Evolutionary conservation across 2,113 vertebrate species (phyloP).

Genomic region (Phalacrocorax carbo): DNA sequence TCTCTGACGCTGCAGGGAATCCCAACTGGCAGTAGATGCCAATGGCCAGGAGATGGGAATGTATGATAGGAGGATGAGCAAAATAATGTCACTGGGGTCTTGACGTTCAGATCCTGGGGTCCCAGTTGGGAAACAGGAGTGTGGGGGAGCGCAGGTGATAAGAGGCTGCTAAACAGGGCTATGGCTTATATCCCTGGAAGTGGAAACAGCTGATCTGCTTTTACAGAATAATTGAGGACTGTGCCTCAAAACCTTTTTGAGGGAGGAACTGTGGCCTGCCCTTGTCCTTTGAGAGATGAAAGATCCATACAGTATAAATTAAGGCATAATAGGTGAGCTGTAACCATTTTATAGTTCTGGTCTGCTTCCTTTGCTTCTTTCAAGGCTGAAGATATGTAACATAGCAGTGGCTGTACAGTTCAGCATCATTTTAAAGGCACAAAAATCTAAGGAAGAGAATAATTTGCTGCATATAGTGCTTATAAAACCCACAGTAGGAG

Average conservation of each 20-base stretch:
- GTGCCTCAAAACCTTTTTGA: neutral
- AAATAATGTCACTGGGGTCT: neutral
- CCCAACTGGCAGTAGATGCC: neutral
- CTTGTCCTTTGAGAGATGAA: neutral
- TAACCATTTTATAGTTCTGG: neutral
- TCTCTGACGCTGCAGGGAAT: neutral
- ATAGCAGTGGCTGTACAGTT: neutral
- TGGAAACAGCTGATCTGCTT: neutral
- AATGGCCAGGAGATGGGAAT: neutral
- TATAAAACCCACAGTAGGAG: neutral
- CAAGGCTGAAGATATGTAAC: neutral
- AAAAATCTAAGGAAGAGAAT: fast-evolving
- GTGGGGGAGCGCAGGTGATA: neutral
- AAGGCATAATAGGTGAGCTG: neutral
- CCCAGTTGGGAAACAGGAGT: neutral
- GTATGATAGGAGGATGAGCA: neutral
- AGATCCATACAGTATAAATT: neutral
- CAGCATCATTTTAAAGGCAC: neutral
- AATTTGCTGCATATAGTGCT: neutral
- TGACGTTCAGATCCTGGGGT: neutral
- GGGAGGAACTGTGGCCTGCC: neutral
- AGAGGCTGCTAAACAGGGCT: neutral
- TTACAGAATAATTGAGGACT: neutral
- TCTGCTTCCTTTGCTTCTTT: neutral
- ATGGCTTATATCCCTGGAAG: neutral